phyloP scores from a whole-genome alignment of 2,113 vertebrate genomes.

The Aythya baeri region DNA sequence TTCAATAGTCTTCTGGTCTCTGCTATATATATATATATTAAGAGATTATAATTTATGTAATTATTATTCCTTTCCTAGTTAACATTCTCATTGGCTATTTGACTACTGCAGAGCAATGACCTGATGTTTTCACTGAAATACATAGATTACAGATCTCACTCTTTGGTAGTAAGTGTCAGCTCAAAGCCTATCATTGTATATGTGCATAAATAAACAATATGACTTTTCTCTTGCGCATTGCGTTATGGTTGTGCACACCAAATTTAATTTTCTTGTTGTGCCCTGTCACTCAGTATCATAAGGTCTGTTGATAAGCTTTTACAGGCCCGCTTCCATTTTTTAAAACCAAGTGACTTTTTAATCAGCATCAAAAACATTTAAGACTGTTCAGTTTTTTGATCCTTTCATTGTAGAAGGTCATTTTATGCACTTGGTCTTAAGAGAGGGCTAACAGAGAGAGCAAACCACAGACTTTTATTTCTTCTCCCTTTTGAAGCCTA shows the following conservation, averaged over 20 bases:
- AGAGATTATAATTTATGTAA: background rate
- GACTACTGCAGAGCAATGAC: background rate
- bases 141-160: background rate
- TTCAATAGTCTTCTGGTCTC: background rate
- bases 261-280: background rate
- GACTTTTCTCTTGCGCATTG: background rate
- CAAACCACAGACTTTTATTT: background rate
- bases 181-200: background rate
- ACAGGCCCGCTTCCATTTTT: background rate
- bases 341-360: too few relatives aligned
- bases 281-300: background rate
- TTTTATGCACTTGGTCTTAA: background rate
- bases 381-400: background rate
- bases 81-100: background rate
- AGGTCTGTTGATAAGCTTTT: background rate
- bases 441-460: background rate
- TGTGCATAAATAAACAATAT: background rate
- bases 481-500: background rate
- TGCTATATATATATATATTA: background rate
- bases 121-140: background rate
- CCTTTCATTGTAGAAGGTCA: fast-evolving
- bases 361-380: background rate
- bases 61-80: background rate
- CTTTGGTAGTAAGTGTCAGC: background rate
- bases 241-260: background rate